Evolutionary conservation across 1,140 invertebrate species (phyloP), one percentile per base, ranked within the genome.

Genomic region (Zaprionus nigranus): DNA sequence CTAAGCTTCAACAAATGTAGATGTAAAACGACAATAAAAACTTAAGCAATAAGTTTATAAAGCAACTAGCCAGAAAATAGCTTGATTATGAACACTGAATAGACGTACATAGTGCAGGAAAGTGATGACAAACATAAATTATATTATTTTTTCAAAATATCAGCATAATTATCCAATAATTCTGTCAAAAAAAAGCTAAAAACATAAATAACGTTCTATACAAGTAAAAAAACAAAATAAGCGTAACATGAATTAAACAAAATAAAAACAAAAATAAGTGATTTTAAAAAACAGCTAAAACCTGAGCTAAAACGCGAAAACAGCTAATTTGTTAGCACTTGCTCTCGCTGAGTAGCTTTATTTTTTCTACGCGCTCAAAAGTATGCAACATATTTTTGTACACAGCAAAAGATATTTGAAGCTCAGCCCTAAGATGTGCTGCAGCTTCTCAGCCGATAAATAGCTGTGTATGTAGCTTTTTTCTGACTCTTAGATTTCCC

Each of bases 361-460:
- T 51, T 30, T 24, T 17, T 2, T 34, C 5, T 1, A 5, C 1
- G 20, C 26, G 40, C 64, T 56, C 1, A 81, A 81, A 77, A 74
- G 30, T 85, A 66, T 77, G 65, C 81, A 5, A 57, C 3, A 26
- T n/a, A 58, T 28, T 72, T 17, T 58, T 30, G 2, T 4, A n/a
- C 28, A 7, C 54, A 28, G n/a, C 5, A 6, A 1, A 30, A 28
- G 58, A n/a, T 63, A 51, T 75, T 71, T 46, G n/a, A 1, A n/a
- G 5, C 6, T n/a, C 49, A 38, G 57, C 81, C 56, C 1, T 2
- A 49, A 7, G 12, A 15, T 80, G 66, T 69, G 53, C 81, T 49
- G 26, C 54, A 46, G n/a, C 0, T 36, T 26, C 26, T 26, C 1
- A 26, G 24, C 24, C 17, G 15, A 3, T 17, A 30, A 30, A 34